Evolutionary conservation across 2,113 vertebrate species (phyloP), one percentile per base, ranked within the genome.

Genomic region (Actinemys pallida): DNA sequence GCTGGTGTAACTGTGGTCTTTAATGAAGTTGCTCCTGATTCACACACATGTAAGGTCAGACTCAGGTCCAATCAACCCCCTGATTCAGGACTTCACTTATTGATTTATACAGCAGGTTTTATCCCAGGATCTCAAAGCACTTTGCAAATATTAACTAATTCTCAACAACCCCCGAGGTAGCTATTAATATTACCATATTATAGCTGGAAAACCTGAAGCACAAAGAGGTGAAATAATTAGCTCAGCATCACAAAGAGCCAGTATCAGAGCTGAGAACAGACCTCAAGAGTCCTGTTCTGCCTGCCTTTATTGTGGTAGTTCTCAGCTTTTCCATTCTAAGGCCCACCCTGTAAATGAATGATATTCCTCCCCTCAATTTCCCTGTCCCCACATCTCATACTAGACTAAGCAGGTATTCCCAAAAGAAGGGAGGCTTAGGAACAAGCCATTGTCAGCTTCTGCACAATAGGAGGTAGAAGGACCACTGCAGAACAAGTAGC

Each of bases 101-200:
- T 39, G 3, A 1, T 19, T 4, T 14, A 89, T 47, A 92, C 76
- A 90, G 80, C 25, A 1, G 4, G 2, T 31, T 87, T 5, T 25
- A 57, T 1, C 7, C 31, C 62, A n/a, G 62, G 5, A 65, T 54
- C 81, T 65, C 72, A 12, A 75, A 4, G 17, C 50, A 80, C 47
- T 80, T 49, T 39, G 16, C 81, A 72, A 35, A 24, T 1, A 0
- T 4, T 75, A 83, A 75, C 0, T 0, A 39, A 29, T 3, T 54
- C 81, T 2, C 27, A 82, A n/a, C 10, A 29, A 10, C 45, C 35
- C 29, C 78, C 31, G 29, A 22, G 7, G 1, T 0, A 25, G 49
- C 13, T 72, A 3, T 0, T 76, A 31, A 45, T 27, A 2, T 76
- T 39, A 52, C 81, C 5, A 1, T 1, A 1, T 10, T 4, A 42